Conservation (phyloP, 2,113 vertebrate genomes). For the Trematocara variabile region DNA sequence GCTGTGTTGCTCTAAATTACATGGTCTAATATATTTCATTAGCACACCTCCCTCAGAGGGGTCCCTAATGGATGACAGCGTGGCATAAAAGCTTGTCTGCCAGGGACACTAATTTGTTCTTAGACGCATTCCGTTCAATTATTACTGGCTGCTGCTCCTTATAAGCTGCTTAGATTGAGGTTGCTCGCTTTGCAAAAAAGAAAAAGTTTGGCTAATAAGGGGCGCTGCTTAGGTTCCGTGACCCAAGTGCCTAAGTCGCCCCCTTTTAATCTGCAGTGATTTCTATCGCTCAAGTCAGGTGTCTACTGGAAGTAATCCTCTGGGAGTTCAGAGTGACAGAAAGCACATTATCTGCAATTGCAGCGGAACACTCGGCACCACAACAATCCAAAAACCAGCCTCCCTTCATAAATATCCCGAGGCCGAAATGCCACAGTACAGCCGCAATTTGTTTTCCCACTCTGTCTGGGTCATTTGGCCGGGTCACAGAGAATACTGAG, state of each 20-base stretch:
- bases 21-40: constrained; percentile 69
- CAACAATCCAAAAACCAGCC: neutral
- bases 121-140: constrained; percentile 63
- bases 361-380: neutral
- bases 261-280: constrained; percentile 43
- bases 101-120: constrained; percentile 56
- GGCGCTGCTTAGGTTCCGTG: constrained; percentile 51
- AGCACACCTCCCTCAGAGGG: constrained; percentile 64
- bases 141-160: constrained; percentile 51
- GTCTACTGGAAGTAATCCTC: constrained; percentile 40
- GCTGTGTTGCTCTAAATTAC: constrained; percentile 55
- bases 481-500: constrained; percentile 64
- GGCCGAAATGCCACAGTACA: neutral
- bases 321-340: constrained; percentile 12
- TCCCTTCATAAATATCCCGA: neutral
- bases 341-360: constrained; percentile 31
- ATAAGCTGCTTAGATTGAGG: constrained; percentile 55
- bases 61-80: constrained; percentile 56
- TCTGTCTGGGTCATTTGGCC: constrained; percentile 75
- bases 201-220: constrained; percentile 30
- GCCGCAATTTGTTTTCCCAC: constrained; percentile 79
- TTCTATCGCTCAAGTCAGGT: constrained; percentile 54
- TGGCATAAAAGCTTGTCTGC: constrained; percentile 55
- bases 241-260: constrained; percentile 44
- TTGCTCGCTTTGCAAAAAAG: constrained; percentile 45